Base-by-base conservation (phyloP, 2,797 vertebrate species). In the Lutjanus campechanus region DNA sequence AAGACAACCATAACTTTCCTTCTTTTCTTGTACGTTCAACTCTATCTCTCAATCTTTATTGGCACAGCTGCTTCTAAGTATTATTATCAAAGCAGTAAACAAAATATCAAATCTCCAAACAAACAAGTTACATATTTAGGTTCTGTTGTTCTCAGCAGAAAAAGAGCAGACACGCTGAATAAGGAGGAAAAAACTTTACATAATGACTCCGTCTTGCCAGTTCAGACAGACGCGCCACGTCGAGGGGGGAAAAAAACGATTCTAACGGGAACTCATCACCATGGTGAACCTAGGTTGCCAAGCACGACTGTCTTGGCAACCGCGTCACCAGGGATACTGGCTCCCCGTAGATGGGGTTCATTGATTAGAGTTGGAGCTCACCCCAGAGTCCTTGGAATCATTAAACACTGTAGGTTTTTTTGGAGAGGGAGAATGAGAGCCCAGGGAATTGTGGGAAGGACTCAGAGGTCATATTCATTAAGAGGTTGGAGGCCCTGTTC, bases 211-310 rank as follows among this genome's bases (percentile, higher is more conserved):
- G 77, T 78, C 87, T 43, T 41, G 80, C 91, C 93, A 83, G 69
- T 92, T 93, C 90, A 95, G 91, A 83, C 90, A 95, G 92, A 95
- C 93, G 94, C 89, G 89, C 90, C 93, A 93, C 94, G 94, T 88
- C 87, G 86, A 60, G 53, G 44, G 16, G 47, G 12, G 8, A 20
- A 12, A 47, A 94, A 79, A 90, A 91, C 53, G 69, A 85, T 90
- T 95, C 84, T 85, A 90, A 91, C 58, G 88, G 88, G 84, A 85
- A 95, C 94, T 91, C 83, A 86, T 96, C 94, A 93, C 95, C 92
- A 87, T 82, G 84, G 94, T 93, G 94, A 96, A 93, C 85, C 85
- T 7, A 68, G 91, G 93, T 90, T 95, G 91, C 88, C 53, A 82
- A 91, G 83, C 77, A 83, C 92, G 90, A 94, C 87, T 85, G 55